Evolutionary conservation across 2,113 vertebrate genomes (phyloP), one percentile per base, ranked within the genome.

Genomic region (Ariopsis seemanni): DNA sequence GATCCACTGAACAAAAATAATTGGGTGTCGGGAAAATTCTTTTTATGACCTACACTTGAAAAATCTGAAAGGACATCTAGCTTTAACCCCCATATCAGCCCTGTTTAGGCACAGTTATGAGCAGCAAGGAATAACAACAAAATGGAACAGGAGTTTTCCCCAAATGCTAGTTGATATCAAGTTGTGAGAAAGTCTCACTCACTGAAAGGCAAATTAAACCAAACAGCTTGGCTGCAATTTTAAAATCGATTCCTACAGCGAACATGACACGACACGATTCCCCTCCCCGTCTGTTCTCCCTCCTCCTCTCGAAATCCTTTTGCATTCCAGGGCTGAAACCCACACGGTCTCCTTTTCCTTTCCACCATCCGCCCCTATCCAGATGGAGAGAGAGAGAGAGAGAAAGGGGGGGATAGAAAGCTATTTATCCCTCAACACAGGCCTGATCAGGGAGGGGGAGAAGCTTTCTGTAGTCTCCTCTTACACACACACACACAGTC

Each of bases 361-460:
- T 57, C 85, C 14, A 75, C 62, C 65, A 65, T 87, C 52, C 7
- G 12, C 83, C 52, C 27, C 67, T 85, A 72, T 90, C 77, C 88
- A 87, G 86, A 83, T 75, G 77, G 74, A 79, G 15, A 34, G 67
- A 72, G 25, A 74, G 18, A 75, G 74, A 50, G 30, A 42, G 2
- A 5, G 2, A 2, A 14, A 50, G 67, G 88, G 77, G 62, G 89
- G 63, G 84, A 8, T 18, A 82, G 62, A 34, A 83, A 52, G 60
- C 78, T 89, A 71, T 91, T 90, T 92, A 91, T 93, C 91, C 88
- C 83, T 91, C 90, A 85, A 83, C 69, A 42, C 74, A 0, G 25
- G 83, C 81, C 81, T 88, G 79, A 72, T 90, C 77, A 77, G 88
- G 67, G 30, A 2, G 50, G 72, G 81, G 42, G 27, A 60, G 79